Conservation (phyloP, 2,797 vertebrate genomes). For the Micrastur ruficollis region DNA sequence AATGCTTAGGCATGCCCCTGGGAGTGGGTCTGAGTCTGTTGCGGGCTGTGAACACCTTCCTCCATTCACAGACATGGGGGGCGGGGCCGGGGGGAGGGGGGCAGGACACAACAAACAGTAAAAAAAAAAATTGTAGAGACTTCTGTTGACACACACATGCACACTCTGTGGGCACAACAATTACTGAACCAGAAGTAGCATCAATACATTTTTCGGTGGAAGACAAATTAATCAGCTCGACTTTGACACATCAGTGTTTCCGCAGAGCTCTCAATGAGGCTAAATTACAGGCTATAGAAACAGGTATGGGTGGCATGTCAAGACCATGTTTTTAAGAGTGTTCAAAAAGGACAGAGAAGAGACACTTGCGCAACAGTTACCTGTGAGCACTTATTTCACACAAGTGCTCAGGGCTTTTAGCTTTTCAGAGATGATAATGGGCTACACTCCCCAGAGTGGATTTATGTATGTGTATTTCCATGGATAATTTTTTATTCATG, state of each 20-base stretch:
- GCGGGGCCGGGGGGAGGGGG: too few species aligned
- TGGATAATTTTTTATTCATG: not conserved
- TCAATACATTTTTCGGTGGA: fast-evolving
- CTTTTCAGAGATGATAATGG: not conserved
- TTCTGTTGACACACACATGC: not conserved
- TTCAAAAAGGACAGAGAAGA: not conserved
- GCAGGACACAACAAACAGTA: not conserved
- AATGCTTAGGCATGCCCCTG: fast-evolving
- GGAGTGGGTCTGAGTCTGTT: not conserved
- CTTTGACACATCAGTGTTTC: not conserved
- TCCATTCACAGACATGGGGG: not conserved
- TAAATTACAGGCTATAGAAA: not conserved
- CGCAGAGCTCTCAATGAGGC: not conserved
- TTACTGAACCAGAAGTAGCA: not conserved
- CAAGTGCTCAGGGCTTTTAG: not conserved
- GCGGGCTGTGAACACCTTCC: not conserved
- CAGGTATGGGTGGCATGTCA: fast-evolving
- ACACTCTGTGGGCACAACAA: not conserved
- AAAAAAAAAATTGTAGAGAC: fast-evolving
- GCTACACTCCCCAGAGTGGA: not conserved
- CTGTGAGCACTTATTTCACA: not conserved
- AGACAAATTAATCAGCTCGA: fast-evolving
- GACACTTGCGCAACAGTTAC: not conserved
- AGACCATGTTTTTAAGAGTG: not conserved
- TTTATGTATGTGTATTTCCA: not conserved